Evolutionary conservation across 1,140 invertebrate species (phyloP), one percentile per base, ranked within the genome.

Genomic region (Catajapyx aquilonaris): DNA sequence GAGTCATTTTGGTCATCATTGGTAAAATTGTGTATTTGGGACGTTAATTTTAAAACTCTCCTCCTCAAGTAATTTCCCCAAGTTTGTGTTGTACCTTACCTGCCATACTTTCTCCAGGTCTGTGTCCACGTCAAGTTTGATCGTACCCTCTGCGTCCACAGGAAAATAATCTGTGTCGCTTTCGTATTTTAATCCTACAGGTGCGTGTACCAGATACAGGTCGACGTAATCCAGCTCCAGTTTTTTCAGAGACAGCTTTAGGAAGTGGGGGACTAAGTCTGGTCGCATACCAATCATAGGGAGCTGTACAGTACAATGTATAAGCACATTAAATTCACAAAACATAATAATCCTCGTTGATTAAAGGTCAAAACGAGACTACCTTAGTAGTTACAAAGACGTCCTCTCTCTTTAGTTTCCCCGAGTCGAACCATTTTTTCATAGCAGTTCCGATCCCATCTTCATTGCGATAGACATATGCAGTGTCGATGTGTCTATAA

Each of bases 361-460:
- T 4, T 37, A 31, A 19, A 16, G 9, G 11, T 37, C 5, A 10
- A 9, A 40, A 22, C 32, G 5, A 11, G 16, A 41, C 37, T 31
- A 52, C 55, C 41, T 59, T 60, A 2, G 59, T 61, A 2, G 50
- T 50, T 19, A 60, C 48, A 37, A 62, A 61, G 11, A 61, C 34
- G 15, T 62, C 58, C 39, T 56, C 53, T 19, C 60, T 35, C 39
- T 47, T 57, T 4, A 60, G 10, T 42, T 49, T 57, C 4, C 54
- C 53, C n/a, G 46, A 37, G 16, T 48, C 42, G 16, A 60, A 44
- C 37, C 48, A 49, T 40, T 52, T 44, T 31, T 52, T 45, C 16
- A 61, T 36, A 11, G 47, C 48, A 16, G 45, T 41, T 30, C 59
- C 59, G 18, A 62, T 53, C 2, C 36, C 38, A 2, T 31, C 37